Evolutionary conservation across 2,113 vertebrate species (phyloP), one percentile per base, ranked within the genome.

Genomic region (Bagarius yarrelli): DNA sequence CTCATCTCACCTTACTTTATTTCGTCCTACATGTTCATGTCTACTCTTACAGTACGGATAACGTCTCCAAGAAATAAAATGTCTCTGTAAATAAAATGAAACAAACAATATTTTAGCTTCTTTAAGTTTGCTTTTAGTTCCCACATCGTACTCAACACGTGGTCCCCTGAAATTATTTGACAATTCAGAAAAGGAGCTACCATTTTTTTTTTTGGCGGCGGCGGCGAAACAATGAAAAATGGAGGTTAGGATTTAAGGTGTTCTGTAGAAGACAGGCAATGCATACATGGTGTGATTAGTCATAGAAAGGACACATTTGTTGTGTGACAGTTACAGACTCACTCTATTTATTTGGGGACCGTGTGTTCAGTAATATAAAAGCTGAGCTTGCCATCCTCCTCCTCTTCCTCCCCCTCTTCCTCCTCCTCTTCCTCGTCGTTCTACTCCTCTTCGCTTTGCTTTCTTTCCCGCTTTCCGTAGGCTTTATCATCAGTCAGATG

Each of bases 351-450:
- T 79, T 64, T 73, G 11, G 14, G 60, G 59, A 47, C 53, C 57
- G 57, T 72, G 53, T 78, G 55, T 40, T 52, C 30, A 61, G 75
- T 79, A 34, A 84, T 81, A 60, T 78, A 76, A 78, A 78, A 67
- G 83, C 72, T 81, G 73, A 84, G 73, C n/a, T 76, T 86, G 70
- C 69, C 47, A 69, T 71, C 76, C 79, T 56, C 40, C 76, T 44
- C 25, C 36, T 61, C 19, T 44, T 64, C 3, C 57, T 71, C 70
- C 79, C 47, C 34, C 75, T 47, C 23, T 21, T 53, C 12, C 40
- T 50, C 5, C 47, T 50, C 6, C 47, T 50, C 5, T 50, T 50
- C 47, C 47, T 50, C 5, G 5, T 64, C 72, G n/a, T n/a, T n/a
- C 78, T 55, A 27, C 79, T 40, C 19, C 23, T 56, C 23, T 23